These are phyloP conservation scores for Brachyhypopomus gauderio DNA, from an alignment of 2,113 vertebrate species.

Conservation along the genomic window DNA sequence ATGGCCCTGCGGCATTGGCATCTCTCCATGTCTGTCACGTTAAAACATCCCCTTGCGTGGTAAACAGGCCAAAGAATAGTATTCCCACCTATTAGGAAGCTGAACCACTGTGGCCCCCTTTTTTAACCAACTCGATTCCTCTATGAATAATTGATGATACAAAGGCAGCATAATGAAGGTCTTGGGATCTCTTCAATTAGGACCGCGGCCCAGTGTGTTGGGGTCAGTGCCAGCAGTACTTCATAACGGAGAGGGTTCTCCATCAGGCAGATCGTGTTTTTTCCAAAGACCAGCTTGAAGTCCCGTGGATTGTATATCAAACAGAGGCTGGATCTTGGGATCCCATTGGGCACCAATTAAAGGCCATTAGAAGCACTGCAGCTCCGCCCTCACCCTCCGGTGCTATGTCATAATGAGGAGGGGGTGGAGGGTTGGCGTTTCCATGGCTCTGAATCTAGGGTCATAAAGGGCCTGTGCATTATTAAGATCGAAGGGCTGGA, in stretches of 20 bases:
- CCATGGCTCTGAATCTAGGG: background rate
- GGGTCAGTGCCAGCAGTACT: slow-evolving; percentile 17
- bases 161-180: slow-evolving; percentile 37
- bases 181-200: slow-evolving; percentile 29
- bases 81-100: slow-evolving; percentile 1
- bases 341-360: slow-evolving; percentile 18
- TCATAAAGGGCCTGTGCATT: background rate
- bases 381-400: background rate
- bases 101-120: background rate
- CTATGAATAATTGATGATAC: slow-evolving; percentile 50
- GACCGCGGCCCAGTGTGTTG: slow-evolving; percentile 9
- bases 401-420: background rate
- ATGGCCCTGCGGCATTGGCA: background rate
- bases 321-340: background rate
- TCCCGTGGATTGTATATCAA: background rate
- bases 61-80: slow-evolving; percentile 25
- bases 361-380: background rate
- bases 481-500: background rate
- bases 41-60: slow-evolving; percentile 17
- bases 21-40: slow-evolving; percentile 13
- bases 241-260: slow-evolving; percentile 15
- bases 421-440: background rate
- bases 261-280: background rate
- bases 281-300: background rate
- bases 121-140: slow-evolving; percentile 4